Evolutionary conservation across 2,797 vertebrate genomes (phyloP).

Genomic region (Varecia variegata): DNA sequence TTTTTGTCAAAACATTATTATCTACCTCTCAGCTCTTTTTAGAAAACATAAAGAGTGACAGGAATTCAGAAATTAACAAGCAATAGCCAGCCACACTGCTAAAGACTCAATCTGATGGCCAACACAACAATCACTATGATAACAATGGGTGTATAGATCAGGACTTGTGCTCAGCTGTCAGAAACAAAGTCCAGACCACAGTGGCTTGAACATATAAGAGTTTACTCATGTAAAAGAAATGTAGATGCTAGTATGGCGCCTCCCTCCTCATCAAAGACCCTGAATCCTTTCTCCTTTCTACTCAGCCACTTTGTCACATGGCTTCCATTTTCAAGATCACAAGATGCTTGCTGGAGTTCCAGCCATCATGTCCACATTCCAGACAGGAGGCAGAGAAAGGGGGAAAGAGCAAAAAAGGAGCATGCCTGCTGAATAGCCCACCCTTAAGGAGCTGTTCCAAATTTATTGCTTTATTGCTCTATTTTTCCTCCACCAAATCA

Average conservation of each 20-base stretch:
- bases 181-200: neutral
- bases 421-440: neutral
- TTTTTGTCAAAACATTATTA: neutral
- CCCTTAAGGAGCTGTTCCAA: neutral
- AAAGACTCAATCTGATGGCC: neutral
- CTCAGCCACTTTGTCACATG: neutral
- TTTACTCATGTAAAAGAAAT: neutral
- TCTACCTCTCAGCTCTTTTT: neutral
- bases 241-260: neutral
- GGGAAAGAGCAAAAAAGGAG: neutral
- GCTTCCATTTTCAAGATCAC: neutral
- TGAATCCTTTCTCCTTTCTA: neutral
- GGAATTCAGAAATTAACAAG: constrained; percentile 39
- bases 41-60: neutral
- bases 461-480: neutral
- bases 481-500: neutral
- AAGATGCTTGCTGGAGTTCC: neutral
- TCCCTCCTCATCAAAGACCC: neutral
- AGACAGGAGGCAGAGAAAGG: neutral
- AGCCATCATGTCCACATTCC: neutral
- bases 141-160: neutral
- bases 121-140: neutral
- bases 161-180: neutral
- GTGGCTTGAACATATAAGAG: neutral
- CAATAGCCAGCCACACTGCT: neutral